phyloP scores from a whole-genome alignment of 2,797 vertebrate genomes.

The Lagocephalus sceleratus region DNA sequence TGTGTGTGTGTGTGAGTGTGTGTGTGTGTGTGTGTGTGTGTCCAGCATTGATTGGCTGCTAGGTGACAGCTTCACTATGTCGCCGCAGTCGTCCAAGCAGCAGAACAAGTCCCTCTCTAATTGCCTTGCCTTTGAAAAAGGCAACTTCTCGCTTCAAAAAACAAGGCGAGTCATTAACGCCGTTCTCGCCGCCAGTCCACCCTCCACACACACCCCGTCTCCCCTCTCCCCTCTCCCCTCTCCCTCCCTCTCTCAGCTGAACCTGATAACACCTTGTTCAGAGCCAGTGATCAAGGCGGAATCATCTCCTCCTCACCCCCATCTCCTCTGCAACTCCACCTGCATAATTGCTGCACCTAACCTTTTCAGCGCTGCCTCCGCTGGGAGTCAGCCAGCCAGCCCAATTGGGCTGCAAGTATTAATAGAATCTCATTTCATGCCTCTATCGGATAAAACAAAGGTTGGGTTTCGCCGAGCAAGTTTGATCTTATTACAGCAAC shows the following conservation, averaged over 20 bases:
- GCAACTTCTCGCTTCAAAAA: slow-evolving; percentile 66
- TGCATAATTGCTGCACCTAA: slow-evolving; percentile 83
- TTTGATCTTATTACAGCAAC: slow-evolving; percentile 75
- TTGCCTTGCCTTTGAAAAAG: slow-evolving; percentile 69
- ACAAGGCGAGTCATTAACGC: slow-evolving; percentile 74
- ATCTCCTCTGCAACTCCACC: slow-evolving; percentile 75
- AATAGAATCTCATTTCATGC: slow-evolving; percentile 82
- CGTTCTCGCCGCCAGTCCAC: slow-evolving; percentile 60
- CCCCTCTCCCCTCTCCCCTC: slow-evolving; percentile 1
- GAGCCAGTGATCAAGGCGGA: slow-evolving; percentile 67
- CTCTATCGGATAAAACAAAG: slow-evolving; percentile 80
- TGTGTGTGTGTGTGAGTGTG: not conserved
- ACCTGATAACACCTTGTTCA: slow-evolving; percentile 70
- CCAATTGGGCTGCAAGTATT: slow-evolving; percentile 75
- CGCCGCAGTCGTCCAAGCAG: slow-evolving; percentile 50
- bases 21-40: slow-evolving; percentile 21
- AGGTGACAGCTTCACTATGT: slow-evolving; percentile 52
- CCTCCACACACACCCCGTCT: slow-evolving; percentile 11
- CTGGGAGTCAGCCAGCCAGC: slow-evolving; percentile 71
- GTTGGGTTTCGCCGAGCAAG: slow-evolving; percentile 75
- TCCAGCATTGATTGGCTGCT: slow-evolving; percentile 55
- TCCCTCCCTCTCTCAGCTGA: slow-evolving; percentile 23
- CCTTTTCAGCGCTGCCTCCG: slow-evolving; percentile 78
- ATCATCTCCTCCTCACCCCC: slow-evolving; percentile 71
- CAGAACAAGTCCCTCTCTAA: slow-evolving; percentile 68